Evolutionary conservation across 2,113 vertebrate species (phyloP).

Genomic region (human): GRCh38 chr17:83079501-83080000

Average conservation of each 20-base stretch:
- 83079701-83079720: constrained; percentile 37
- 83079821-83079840: constrained; percentile 36
- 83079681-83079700: background rate
- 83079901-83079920: constrained; percentile 81
- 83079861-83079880: constrained; percentile 26
- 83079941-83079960: constrained; percentile 92
- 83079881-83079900: constrained; percentile 69
- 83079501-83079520: background rate
- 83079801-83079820: constrained; percentile 76
- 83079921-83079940: constrained; percentile 86
- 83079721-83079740: background rate
- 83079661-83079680: constrained; percentile 71
- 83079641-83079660: background rate
- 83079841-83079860: constrained; percentile 40
- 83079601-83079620: constrained; percentile 17
- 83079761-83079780: background rate
- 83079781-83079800: constrained; percentile 15
- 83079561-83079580: constrained; percentile 60
- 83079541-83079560: background rate
- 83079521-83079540: background rate
- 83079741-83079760: constrained; percentile 24
- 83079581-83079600: background rate
- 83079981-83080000: constrained; percentile 90
- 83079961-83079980: constrained; percentile 98
- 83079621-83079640: background rate